Evolutionary conservation across 2,888 invertebrate genomes (phyloP).

Genomic region (Cerastis leucographa): DNA sequence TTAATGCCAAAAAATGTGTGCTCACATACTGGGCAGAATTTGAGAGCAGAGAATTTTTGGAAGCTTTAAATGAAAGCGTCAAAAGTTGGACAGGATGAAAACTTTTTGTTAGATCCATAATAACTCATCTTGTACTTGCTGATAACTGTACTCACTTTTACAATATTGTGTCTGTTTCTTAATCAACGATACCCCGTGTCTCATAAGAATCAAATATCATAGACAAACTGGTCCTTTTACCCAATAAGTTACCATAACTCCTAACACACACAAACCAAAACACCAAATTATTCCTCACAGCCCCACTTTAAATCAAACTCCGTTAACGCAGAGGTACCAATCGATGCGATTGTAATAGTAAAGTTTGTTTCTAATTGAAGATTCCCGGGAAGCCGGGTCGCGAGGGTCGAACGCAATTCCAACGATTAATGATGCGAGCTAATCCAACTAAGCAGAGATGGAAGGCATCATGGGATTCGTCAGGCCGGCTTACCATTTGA

Average conservation of each 20-base stretch:
- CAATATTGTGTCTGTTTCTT: not conserved
- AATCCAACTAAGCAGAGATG: conserved; percentile 87
- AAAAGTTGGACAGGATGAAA: conserved; percentile 17
- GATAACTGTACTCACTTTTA: too few species aligned
- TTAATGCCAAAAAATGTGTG: conserved; percentile 57
- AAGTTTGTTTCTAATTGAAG: conserved; percentile 87
- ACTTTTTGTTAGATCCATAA: not conserved
- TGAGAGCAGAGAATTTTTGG: conserved; percentile 15
- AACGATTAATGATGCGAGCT: conserved; percentile 88
- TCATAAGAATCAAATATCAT: conserved; percentile 7
- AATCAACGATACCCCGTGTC: not conserved
- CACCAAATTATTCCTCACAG: conserved; percentile 57
- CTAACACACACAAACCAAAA: conserved; percentile 39
- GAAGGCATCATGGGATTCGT: conserved; percentile 81
- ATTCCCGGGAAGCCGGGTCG: conserved; percentile 78
- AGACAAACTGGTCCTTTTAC: conserved; percentile 11
- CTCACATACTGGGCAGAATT: conserved; percentile 33
- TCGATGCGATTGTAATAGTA: conserved; percentile 84
- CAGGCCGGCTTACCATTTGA: conserved; percentile 78
- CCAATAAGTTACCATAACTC: conserved; percentile 36
- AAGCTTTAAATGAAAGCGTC: not conserved
- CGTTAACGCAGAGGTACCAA: conserved; percentile 70
- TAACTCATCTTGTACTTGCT: not conserved
- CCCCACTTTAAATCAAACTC: conserved; percentile 67
- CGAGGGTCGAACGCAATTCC: conserved; percentile 84